Evolutionary conservation across 2,888 invertebrate species (phyloP).

Genomic region (Boloria euphrosyne): DNA sequence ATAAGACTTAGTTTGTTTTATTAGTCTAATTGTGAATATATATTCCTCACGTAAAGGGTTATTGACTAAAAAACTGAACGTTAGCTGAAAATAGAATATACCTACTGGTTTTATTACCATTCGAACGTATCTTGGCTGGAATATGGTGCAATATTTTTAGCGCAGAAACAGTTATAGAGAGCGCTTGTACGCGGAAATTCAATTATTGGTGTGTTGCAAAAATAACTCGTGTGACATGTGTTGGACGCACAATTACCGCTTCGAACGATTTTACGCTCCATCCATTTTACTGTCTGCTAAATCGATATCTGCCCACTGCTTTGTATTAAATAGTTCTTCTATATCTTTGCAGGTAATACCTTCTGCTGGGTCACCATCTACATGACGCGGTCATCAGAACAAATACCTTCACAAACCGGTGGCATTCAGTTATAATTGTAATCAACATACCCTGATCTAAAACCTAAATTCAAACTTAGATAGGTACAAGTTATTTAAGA

Average conservation of each 20-base stretch:
- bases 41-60: too few relatives aligned
- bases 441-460: too few relatives aligned
- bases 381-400: not conserved
- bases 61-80: too few relatives aligned
- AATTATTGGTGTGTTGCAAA: slow-evolving; percentile 47
- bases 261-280: slow-evolving; percentile 14
- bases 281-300: slow-evolving; percentile 7
- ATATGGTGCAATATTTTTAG: slow-evolving; percentile 11
- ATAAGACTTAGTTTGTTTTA: too few relatives aligned
- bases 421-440: too few relatives aligned
- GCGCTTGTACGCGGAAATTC: slow-evolving; percentile 59
- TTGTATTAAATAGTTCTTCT: not conserved
- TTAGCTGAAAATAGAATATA: not conserved
- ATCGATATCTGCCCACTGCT: not conserved
- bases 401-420: not conserved
- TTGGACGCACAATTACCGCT: slow-evolving; percentile 18
- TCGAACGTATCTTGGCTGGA: not conserved
- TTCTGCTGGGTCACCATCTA: not conserved
- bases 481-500: too few relatives aligned
- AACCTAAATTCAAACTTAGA: too few relatives aligned
- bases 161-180: slow-evolving; percentile 49
- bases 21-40: too few relatives aligned
- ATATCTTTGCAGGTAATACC: slow-evolving; percentile 9
- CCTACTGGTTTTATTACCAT: not conserved
- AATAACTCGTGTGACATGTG: slow-evolving; percentile 51